Conservation (phyloP, 2,797 vertebrate genomes). For the Spondyliosoma cantharus region DNA sequence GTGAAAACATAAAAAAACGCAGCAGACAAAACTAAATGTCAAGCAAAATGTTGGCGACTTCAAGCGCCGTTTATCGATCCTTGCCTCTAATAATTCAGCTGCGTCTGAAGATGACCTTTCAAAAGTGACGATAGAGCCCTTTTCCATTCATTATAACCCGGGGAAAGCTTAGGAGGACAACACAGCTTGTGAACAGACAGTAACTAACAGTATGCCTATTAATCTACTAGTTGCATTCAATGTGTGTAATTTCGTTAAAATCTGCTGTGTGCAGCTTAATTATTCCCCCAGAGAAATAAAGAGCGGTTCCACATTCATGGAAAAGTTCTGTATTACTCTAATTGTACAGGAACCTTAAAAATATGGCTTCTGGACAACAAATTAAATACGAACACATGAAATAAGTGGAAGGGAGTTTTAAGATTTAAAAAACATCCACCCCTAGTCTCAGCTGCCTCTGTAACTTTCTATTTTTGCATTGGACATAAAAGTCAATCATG, state of each 20-base stretch:
- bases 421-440: too few species aligned
- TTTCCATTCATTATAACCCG: slow-evolving; percentile 38
- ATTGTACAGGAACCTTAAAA: not conserved
- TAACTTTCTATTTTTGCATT: not conserved
- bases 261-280: slow-evolving; percentile 32
- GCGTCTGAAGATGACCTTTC: slow-evolving; percentile 57
- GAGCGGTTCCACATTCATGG: slow-evolving; percentile 4
- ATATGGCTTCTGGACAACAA: not conserved
- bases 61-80: slow-evolving; percentile 40
- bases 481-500: slow-evolving; percentile 4
- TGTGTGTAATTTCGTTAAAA: slow-evolving; percentile 48
- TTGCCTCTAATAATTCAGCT: slow-evolving; percentile 32
- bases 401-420: not conserved
- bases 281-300: slow-evolving; percentile 28
- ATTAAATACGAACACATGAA: not conserved
- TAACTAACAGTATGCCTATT: slow-evolving; percentile 20
- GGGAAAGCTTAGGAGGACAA: slow-evolving; percentile 14
- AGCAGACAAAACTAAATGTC: slow-evolving; percentile 22
- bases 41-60: slow-evolving; percentile 23
- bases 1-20: slow-evolving; percentile 1
- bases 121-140: slow-evolving; percentile 33
- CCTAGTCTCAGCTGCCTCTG: not conserved
- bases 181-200: slow-evolving; percentile 39
- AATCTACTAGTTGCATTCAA: slow-evolving; percentile 27
- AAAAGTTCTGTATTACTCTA: not conserved